Base-by-base conservation (phyloP, 2,888 invertebrate species). In the Caenorhabditis sp. region DNA sequence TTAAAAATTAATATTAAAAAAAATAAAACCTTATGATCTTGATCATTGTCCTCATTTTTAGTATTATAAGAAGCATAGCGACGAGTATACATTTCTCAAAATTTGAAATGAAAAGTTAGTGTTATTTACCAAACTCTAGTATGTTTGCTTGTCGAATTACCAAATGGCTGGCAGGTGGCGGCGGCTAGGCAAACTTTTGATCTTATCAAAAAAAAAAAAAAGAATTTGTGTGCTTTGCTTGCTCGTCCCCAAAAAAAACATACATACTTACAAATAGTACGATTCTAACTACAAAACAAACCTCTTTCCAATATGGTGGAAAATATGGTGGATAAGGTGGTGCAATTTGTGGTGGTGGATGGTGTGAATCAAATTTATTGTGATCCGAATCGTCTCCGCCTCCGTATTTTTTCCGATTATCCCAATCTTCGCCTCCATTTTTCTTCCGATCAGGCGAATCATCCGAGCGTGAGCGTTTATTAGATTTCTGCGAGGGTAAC, bases 241-340 rank as follows among this genome's bases (percentile, higher is more conserved):
- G 5, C 3, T 14, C 14, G 43, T 43, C 14, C 17, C 3, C 14
- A 43, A 43, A 14, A 43, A 12, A 14, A 43, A 43, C 7, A 36
- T 36, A 36, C 36, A 10, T 36, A 8, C 10, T 36, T 5, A 36
- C 5, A 43, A 43, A 43, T 43, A 43, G 43, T 43, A 43, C 43
- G 14, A 31, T 31, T 4, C 10, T 31, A 7, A 10, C 10, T 31
- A n/a, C n/a, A n/a, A 7, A 10, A 43, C 43, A 43, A 43, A 43
- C 43, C 43, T 23, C 43, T 61, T 52, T 52, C 23, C 49, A 59
- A 70, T 66, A 60, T 27, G 43, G 62, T 54, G 65, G 62, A 36
- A 12, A 21, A 20, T 49, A 59, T 38, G 36, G 65, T 17, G 50
- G 54, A 36, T 52, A 66, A 43, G 65, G 62, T 23, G 59, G 59